phyloP scores from a whole-genome alignment of 2,888 invertebrate species.

The Tenthredo livida region DNA sequence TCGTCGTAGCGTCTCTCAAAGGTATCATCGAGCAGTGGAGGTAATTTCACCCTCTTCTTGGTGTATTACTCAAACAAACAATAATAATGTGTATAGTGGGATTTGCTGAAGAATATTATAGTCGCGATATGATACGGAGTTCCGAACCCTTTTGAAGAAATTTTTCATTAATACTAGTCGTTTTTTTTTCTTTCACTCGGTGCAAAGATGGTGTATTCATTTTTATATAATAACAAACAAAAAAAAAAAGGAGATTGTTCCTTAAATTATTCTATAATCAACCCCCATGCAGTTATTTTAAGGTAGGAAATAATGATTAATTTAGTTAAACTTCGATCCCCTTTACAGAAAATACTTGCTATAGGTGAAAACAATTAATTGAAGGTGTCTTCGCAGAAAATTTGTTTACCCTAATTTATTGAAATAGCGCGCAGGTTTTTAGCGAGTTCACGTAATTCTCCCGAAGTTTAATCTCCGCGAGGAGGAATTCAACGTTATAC shows the following conservation, averaged over 20 bases:
- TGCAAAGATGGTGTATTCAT: too few species aligned
- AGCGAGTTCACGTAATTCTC: background rate
- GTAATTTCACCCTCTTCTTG: background rate
- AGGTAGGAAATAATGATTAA: background rate
- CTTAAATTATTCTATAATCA: background rate
- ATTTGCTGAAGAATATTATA: background rate
- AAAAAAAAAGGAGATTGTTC: background rate
- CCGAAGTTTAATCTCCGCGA: background rate
- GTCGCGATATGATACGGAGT: background rate
- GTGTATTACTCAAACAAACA: background rate
- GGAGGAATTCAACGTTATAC: background rate
- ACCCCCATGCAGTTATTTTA: background rate
- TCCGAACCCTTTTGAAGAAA: background rate
- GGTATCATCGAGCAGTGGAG: constrained; percentile 1
- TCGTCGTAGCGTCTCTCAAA: background rate
- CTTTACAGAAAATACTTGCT: background rate
- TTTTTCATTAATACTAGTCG: too few species aligned
- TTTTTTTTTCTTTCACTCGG: too few species aligned
- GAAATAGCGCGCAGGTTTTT: background rate
- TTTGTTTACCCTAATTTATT: constrained; percentile 8
- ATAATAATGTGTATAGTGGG: background rate
- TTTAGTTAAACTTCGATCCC: background rate
- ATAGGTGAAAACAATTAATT: constrained; percentile 10
- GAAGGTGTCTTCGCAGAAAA: constrained; percentile 5
- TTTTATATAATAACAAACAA: too few species aligned